phyloP scores from a whole-genome alignment of 2,113 vertebrate species.

The Mesitornis unicolor region DNA sequence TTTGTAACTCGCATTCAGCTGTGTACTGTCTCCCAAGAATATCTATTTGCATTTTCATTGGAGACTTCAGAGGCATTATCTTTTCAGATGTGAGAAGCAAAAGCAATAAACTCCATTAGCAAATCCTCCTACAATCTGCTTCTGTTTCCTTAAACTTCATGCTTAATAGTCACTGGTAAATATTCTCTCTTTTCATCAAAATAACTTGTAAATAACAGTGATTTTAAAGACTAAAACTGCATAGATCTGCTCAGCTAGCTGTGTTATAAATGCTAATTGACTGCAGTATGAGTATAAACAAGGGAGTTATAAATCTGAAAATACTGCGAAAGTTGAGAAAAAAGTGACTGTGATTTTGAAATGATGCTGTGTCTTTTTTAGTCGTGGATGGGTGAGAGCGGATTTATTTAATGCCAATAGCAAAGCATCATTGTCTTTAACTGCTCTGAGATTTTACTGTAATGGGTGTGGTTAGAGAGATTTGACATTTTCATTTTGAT shows the following conservation, averaged over 20 bases:
- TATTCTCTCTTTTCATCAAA: slow-evolving; percentile 5
- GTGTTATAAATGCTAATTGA: neutral
- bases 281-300: neutral
- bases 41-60: neutral
- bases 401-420: slow-evolving; percentile 17
- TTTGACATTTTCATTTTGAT: slow-evolving; percentile 9
- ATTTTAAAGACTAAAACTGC: neutral
- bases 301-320: neutral
- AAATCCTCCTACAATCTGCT: slow-evolving; percentile 13
- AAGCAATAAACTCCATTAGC: slow-evolving; percentile 12
- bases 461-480: slow-evolving; percentile 4
- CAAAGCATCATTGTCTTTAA: neutral
- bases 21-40: neutral
- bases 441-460: slow-evolving; percentile 3
- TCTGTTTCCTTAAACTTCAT: slow-evolving; percentile 15
- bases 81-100: slow-evolving; percentile 25
- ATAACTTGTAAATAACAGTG: neutral
- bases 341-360: slow-evolving; percentile 13
- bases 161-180: neutral
- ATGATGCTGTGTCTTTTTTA: neutral
- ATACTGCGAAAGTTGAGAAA: neutral
- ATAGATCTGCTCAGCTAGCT: neutral
- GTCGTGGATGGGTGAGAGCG: neutral
- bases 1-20: neutral
- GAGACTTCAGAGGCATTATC: neutral